Conservation (phyloP, 1,140 invertebrate species). For the Holcopasites calliopsidis region DNA sequence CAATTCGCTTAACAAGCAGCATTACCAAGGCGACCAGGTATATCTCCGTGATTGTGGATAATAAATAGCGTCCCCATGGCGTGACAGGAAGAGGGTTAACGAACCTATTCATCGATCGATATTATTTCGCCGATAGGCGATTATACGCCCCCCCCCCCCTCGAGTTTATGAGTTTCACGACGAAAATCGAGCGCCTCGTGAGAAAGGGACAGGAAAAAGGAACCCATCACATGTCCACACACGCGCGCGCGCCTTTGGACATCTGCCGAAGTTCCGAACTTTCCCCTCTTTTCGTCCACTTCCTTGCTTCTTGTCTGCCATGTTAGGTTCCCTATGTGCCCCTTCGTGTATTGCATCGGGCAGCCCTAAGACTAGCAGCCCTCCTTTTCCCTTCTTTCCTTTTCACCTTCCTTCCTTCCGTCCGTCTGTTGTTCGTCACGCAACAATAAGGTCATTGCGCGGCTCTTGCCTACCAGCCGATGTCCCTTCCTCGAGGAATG, state of each 20-base stretch:
- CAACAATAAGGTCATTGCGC: slow-evolving; percentile 66
- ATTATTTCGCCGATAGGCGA: slow-evolving; percentile 7
- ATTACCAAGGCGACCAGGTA: neutral
- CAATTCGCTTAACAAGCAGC: neutral
- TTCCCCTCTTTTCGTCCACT: slow-evolving; percentile 55
- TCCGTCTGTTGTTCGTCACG: slow-evolving; percentile 62
- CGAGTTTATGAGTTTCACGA: slow-evolving; percentile 20
- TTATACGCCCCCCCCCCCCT: slow-evolving; percentile 11
- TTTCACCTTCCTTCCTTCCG: slow-evolving; percentile 63
- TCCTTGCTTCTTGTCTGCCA: slow-evolving; percentile 49
- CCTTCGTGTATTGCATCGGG: slow-evolving; percentile 28
- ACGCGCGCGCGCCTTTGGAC: slow-evolving; percentile 37
- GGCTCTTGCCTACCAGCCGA: slow-evolving; percentile 28
- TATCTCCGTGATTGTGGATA: slow-evolving; percentile 10
- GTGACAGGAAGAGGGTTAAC: slow-evolving; percentile 20
- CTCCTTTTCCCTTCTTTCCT: slow-evolving; percentile 52
- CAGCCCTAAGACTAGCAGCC: slow-evolving; percentile 52
- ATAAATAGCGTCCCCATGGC: neutral
- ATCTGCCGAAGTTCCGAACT: slow-evolving; percentile 61
- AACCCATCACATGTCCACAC: slow-evolving; percentile 25
- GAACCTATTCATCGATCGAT: slow-evolving; percentile 35
- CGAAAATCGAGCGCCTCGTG: slow-evolving; percentile 48
- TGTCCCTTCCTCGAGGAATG: slow-evolving; percentile 26
- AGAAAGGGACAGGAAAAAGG: slow-evolving; percentile 52
- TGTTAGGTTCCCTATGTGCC: neutral